phyloP scores from a whole-genome alignment of 1,140 invertebrate species.

The Caenorhabditis latens region DNA sequence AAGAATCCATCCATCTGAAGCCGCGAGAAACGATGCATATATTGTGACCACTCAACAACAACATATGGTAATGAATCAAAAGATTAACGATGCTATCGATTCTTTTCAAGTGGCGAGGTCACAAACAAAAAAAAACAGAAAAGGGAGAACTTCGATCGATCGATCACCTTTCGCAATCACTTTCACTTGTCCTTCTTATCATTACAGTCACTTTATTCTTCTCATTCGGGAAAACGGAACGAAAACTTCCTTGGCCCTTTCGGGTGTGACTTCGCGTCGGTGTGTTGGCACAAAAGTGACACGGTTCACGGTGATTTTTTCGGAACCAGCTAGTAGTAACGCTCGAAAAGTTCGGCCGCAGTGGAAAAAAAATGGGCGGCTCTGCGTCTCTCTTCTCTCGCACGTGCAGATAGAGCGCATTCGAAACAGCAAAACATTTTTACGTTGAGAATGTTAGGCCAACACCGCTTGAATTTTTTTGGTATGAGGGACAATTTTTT shows the following conservation, averaged over 20 bases:
- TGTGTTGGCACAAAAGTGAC: constrained; percentile 40
- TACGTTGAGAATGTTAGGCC: too few relatives aligned
- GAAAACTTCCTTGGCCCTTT: not conserved
- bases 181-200: not conserved
- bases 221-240: not conserved
- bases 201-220: not conserved
- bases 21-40: not conserved
- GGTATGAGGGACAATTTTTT: too few relatives aligned
- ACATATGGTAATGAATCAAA: not conserved
- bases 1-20: not conserved
- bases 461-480: too few relatives aligned
- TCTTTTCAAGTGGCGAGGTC: not conserved
- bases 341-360: too few relatives aligned
- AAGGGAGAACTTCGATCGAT: not conserved
- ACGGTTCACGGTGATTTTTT: too few relatives aligned
- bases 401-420: too few relatives aligned
- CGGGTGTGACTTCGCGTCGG: constrained; percentile 1
- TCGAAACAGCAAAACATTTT: too few relatives aligned
- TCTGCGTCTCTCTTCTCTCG: too few relatives aligned
- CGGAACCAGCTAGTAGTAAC: too few relatives aligned
- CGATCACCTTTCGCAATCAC: constrained; percentile 17
- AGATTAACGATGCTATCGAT: not conserved
- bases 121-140: not conserved
- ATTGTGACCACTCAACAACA: not conserved
- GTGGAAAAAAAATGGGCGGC: too few relatives aligned